Percentiles rank a stretch among this genome's conserved stretches.
These are phyloP conservation scores for Gorsachius goisagi DNA, from an alignment of 2,113 vertebrate species.

Conservation along the genomic window DNA sequence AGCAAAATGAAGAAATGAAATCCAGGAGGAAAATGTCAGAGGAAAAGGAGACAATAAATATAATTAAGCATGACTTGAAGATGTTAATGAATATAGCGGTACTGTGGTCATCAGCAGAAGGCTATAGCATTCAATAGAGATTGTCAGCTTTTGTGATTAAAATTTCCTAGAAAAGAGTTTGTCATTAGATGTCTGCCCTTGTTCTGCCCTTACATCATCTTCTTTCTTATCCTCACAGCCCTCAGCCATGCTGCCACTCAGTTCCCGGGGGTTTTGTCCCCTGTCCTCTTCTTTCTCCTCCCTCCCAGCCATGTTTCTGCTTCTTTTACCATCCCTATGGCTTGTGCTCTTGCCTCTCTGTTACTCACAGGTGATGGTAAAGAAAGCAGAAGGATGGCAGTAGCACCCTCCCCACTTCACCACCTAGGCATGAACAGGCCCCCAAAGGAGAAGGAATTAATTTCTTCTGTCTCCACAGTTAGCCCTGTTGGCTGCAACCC, in stretches of 20 bases:
- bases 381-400: background rate
- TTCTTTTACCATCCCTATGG: background rate
- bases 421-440: rapidly evolving
- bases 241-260: background rate
- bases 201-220: background rate
- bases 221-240: background rate
- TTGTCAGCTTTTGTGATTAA: background rate
- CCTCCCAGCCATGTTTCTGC: background rate
- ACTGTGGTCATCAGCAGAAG: background rate
- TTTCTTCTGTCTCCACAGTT: background rate
- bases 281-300: background rate
- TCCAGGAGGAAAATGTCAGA: background rate
- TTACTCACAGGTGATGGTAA: background rate
- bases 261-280: background rate
- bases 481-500: background rate
- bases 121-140: background rate
- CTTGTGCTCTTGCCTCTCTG: background rate
- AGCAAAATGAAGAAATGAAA: background rate
- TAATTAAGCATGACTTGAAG: background rate
- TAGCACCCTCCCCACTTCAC: background rate
- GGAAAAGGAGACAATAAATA: background rate
- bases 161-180: background rate
- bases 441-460: background rate
- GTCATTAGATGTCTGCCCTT: background rate
- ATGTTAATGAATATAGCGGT: background rate